Percentiles rank a stretch among this genome's conserved stretches.
phyloP scores from a whole-genome alignment of 2,797 vertebrate genomes.

The Sebastes itinus region DNA sequence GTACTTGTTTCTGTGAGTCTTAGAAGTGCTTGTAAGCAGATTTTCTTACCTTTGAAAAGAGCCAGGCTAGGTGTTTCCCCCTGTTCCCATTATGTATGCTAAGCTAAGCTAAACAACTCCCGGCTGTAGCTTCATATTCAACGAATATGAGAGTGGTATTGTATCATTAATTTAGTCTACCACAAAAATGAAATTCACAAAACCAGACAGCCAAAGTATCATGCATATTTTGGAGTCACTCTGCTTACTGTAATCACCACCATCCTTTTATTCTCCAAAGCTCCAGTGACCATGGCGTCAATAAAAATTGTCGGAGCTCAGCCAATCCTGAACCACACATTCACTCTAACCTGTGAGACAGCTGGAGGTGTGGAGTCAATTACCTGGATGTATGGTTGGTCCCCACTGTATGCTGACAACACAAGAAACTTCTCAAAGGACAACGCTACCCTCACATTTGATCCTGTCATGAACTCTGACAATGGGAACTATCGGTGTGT shows the following conservation, averaged over 20 bases:
- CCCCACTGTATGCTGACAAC: background rate
- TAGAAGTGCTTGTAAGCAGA: background rate
- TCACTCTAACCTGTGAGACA: conserved; percentile 38
- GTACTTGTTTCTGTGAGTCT: too few species aligned
- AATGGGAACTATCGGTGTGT: conserved; percentile 35
- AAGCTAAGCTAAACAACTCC: background rate
- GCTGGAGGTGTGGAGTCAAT: conserved; percentile 22
- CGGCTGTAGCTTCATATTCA: background rate
- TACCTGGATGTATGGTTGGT: conserved; percentile 21
- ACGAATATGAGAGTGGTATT: background rate
- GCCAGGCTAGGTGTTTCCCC: background rate
- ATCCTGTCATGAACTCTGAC: conserved; percentile 34
- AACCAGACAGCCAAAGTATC: too few species aligned
- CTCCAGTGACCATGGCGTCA: conserved; percentile 19
- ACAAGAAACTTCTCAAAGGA: conserved; percentile 22
- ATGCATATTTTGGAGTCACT: background rate
- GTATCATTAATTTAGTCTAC: background rate
- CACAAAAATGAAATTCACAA: background rate
- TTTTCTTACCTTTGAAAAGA: background rate
- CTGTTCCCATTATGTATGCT: background rate
- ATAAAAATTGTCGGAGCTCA: background rate
- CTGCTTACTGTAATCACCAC: background rate
- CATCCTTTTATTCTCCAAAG: conserved; percentile 12
- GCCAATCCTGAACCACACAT: conserved; percentile 40
- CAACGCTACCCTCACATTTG: conserved; percentile 44